phyloP scores from a whole-genome alignment of 2,888 invertebrate genomes.

The Lypha dubia region DNA sequence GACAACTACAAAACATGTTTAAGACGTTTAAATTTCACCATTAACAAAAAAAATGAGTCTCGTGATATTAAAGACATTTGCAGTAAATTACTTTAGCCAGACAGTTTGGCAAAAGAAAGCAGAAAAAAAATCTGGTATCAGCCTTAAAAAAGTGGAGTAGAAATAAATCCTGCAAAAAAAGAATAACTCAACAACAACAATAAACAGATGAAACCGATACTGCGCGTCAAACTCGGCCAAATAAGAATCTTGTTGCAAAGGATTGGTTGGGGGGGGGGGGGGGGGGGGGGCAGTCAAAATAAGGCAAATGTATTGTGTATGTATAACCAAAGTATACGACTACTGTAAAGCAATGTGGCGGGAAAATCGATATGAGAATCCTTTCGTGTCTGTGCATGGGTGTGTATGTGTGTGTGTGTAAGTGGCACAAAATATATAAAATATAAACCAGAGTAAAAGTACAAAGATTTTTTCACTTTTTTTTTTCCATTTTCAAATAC shows the following conservation, averaged over 20 bases:
- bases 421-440: constrained; percentile 44
- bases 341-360: constrained; percentile 67
- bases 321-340: constrained; percentile 43
- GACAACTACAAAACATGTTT: background rate
- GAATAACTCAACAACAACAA: background rate
- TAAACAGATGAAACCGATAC: constrained; percentile 35
- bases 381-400: too few relatives aligned
- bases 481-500: constrained; percentile 15
- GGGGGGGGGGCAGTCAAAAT: constrained; percentile 23
- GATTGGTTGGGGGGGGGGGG: constrained; percentile 18
- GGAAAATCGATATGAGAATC: constrained; percentile 70
- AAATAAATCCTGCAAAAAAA: constrained; percentile 12
- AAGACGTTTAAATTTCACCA: constrained; percentile 16
- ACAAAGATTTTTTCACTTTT: constrained; percentile 5
- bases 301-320: constrained; percentile 57
- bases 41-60: constrained; percentile 26
- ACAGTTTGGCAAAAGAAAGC: constrained; percentile 1
- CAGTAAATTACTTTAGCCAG: constrained; percentile 7
- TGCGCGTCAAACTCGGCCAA: constrained; percentile 58
- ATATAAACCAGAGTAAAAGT: constrained; percentile 27
- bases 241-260: constrained; percentile 5
- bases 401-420: too few relatives aligned
- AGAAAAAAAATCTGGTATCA: background rate
- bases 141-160: constrained; percentile 23
- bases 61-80: constrained; percentile 33